A percentile compares a stretch with the other conserved stretches of the same genome.
Evolutionary conservation across 1,140 invertebrate species (phyloP).

Genomic region (Aphidius ervi): DNA sequence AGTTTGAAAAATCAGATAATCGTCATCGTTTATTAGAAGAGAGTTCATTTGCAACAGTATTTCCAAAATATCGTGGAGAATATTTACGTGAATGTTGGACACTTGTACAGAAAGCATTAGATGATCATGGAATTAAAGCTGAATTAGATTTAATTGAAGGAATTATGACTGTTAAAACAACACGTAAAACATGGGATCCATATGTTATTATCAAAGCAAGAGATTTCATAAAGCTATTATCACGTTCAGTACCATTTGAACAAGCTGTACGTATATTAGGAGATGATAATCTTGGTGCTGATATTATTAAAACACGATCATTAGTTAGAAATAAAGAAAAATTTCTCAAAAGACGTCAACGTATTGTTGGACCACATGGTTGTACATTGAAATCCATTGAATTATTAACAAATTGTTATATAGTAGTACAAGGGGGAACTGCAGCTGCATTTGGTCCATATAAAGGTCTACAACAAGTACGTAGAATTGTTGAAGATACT

Average conservation of each 20-base stretch:
- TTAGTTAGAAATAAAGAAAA: constrained; percentile 89
- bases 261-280: constrained; percentile 76
- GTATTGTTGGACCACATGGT: constrained; percentile 94
- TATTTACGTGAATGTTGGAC: constrained; percentile 97
- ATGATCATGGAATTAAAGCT: constrained; percentile 75
- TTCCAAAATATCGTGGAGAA: constrained; percentile 92
- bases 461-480: constrained; percentile 87
- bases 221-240: constrained; percentile 93
- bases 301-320: constrained; percentile 96
- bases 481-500: constrained; percentile 91
- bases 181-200: constrained; percentile 97
- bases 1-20: constrained; percentile 88
- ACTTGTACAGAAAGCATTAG: constrained; percentile 81
- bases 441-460: constrained; percentile 94
- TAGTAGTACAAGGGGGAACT: constrained; percentile 97
- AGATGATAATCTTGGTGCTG: constrained; percentile 87
- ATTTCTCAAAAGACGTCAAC: constrained; percentile 92
- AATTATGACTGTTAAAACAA: constrained; percentile 91
- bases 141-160: constrained; percentile 95
- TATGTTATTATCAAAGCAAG: constrained; percentile 95
- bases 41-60: constrained; percentile 76
- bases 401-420: constrained; percentile 95
- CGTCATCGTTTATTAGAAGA: constrained; percentile 73
- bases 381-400: constrained; percentile 97
- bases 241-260: constrained; percentile 95